Base-by-base conservation (phyloP, 2,888 invertebrate species). In the Sesamia inferens region DNA sequence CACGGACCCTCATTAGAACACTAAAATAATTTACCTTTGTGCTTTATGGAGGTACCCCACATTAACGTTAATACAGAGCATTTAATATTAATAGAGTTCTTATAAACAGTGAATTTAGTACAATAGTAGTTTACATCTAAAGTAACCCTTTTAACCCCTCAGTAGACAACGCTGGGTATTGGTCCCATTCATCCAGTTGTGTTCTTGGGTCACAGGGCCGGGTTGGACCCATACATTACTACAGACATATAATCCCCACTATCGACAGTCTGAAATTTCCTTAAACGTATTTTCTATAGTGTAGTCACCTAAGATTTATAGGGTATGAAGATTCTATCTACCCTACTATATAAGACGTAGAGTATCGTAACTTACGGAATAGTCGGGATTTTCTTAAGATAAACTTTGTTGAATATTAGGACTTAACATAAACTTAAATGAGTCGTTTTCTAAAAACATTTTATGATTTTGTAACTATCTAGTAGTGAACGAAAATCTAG, bases 11-110 rank as follows among this genome's bases (percentile, higher is more conserved):
- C 90, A 91, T 93, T 91, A 92, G 84, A 87, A 88, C 86, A 90
- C 90, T 92, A 91, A 90, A 91, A 91, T 90, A 91, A 93, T 92
- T 92, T 89, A 88, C 89, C 87, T 90, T 89, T 89, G 86, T 88
- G 80, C 84, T 87, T 83, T 83, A 80, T 75, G 81, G 76, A 76
- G 65, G 71, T 76, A 74, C 79, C 80, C 68, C 79, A 74, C 75
- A 76, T 85, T 84, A 83, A 70, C 62, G 81, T 76, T 81, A 83
- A 82, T 78, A 75, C 31, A 83, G 59, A 66, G 42, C 68, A 77
- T 86, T 85, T 85, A 81, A 85, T 85, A 87, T 87, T 86, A 84
- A 82, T 85, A 83, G 62, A 86, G 74, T 68, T 67, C 72, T 76
- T 75, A 80, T 85, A 81, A 81, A 73, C 44, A 67, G 48, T 73